phyloP scores from a whole-genome alignment of 2,113 vertebrate genomes.

The Balaeniceps rex region DNA sequence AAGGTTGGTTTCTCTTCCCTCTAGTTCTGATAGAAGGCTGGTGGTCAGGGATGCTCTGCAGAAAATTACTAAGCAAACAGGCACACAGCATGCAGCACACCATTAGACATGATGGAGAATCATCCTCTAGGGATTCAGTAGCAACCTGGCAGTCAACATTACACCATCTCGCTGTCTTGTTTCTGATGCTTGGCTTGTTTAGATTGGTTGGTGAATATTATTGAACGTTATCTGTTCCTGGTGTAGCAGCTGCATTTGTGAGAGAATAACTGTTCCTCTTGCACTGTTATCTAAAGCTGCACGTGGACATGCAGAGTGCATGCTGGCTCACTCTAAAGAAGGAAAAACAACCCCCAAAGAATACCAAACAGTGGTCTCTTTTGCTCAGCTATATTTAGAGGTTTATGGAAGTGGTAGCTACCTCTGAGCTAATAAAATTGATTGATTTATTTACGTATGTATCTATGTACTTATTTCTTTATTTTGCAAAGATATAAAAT shows the following conservation, averaged over 20 bases:
- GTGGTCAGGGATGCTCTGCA: neutral
- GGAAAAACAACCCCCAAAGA: neutral
- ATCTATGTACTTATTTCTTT: neutral
- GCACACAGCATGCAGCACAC: neutral
- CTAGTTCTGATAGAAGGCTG: neutral
- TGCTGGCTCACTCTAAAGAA: neutral
- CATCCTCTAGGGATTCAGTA: neutral
- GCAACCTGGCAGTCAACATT: neutral
- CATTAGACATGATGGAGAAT: neutral
- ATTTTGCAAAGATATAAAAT: neutral
- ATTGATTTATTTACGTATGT: neutral
- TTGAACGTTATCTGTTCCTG: neutral
- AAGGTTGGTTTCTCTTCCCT: neutral
- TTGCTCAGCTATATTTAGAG: neutral
- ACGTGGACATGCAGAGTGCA: neutral
- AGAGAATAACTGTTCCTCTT: neutral
- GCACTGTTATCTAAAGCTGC: neutral
- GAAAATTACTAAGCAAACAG: neutral
- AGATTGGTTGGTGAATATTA: neutral
- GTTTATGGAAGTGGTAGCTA: neutral
- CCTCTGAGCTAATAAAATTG: neutral
- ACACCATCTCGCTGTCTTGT: neutral
- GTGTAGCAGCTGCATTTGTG: neutral
- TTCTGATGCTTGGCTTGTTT: neutral
- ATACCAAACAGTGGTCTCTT: neutral